These are phyloP conservation scores for Astropecten irregularis DNA, from an alignment of 53 echinoderm and acorn worm species.

Conservation along the genomic window DNA sequence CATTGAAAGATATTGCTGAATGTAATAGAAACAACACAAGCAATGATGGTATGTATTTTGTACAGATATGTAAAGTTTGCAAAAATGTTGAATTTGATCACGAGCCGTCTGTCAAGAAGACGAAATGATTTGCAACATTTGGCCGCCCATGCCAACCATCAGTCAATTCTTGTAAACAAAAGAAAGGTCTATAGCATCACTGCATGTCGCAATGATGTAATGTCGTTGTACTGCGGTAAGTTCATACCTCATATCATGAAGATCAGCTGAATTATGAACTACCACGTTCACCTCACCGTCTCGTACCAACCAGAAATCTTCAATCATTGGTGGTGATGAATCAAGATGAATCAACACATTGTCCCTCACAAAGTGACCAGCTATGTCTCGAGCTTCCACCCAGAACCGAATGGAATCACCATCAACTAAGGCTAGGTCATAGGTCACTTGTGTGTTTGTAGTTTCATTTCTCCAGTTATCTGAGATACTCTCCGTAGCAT, in stretches of 20 bases:
- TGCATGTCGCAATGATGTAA: too few species aligned
- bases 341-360: slow-evolving; percentile 51
- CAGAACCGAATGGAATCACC: slow-evolving; percentile 68
- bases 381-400: slow-evolving; percentile 49
- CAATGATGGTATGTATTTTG: too few species aligned
- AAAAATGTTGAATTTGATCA: too few species aligned
- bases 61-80: too few species aligned
- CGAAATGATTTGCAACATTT: neutral
- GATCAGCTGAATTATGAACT: slow-evolving; percentile 46
- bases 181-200: too few species aligned
- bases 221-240: too few species aligned
- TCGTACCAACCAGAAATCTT: slow-evolving; percentile 47
- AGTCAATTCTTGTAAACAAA: too few species aligned
- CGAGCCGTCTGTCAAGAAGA: too few species aligned
- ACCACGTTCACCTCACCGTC: slow-evolving; percentile 39
- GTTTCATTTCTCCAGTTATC: slow-evolving; percentile 22
- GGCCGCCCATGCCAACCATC: too few species aligned
- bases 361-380: slow-evolving; percentile 33
- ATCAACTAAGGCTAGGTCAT: slow-evolving; percentile 35
- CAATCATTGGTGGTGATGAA: slow-evolving; percentile 39
- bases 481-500: neutral
- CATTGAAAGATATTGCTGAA: too few species aligned
- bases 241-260: slow-evolving; percentile 58
- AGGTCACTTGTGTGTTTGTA: neutral
- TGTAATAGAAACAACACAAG: too few species aligned